Conservation (phyloP, 2,797 vertebrate genomes). For the Busarellus nigricollis region DNA sequence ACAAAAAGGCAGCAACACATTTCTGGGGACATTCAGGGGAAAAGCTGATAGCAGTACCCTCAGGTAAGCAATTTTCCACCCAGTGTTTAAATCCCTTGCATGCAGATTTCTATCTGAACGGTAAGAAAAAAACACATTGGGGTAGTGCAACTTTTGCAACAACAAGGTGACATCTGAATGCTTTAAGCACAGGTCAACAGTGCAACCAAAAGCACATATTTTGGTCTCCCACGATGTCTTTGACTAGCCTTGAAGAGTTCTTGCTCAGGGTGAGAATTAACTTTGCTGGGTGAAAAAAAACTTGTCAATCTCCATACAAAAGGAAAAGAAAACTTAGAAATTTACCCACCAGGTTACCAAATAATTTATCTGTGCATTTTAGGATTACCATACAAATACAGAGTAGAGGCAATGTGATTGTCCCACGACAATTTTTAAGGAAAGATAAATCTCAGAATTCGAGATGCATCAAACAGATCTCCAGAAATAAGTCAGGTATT, state of each 20-base stretch:
- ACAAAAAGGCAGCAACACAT: not conserved
- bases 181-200: not conserved
- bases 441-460: not conserved
- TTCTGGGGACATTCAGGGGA: not conserved
- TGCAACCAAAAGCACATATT: not conserved
- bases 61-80: not conserved
- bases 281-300: not conserved
- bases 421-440: not conserved
- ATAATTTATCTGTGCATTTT: not conserved
- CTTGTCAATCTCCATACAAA: not conserved
- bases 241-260: not conserved
- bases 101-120: not conserved
- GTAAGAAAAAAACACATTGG: not conserved
- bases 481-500: not conserved
- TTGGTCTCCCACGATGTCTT: fast-evolving
- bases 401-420: not conserved
- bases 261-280: not conserved
- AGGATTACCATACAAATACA: not conserved
- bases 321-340: not conserved
- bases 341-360: not conserved
- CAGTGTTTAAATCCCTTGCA: not conserved
- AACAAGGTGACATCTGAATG: not conserved
- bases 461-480: not conserved
- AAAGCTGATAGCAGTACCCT: not conserved
- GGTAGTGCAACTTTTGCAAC: not conserved